Evolutionary conservation across 2,888 invertebrate genomes (phyloP).

Genomic region (Ophonus ardosiacus): DNA sequence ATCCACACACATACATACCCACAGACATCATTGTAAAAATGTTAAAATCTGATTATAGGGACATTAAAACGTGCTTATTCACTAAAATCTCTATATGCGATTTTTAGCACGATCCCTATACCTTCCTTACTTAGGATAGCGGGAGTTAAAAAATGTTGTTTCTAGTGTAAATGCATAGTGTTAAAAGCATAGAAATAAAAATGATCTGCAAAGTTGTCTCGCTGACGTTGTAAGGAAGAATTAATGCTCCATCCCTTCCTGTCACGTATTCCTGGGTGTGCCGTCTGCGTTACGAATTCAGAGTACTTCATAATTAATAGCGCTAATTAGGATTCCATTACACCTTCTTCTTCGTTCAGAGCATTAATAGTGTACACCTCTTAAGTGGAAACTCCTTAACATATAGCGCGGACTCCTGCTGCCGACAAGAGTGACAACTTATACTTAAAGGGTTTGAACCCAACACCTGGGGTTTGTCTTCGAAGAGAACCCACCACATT

Average conservation of each 20-base stretch:
- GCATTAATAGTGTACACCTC: conserved; percentile 64
- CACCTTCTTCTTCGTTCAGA: conserved; percentile 61
- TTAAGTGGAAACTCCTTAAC: conserved; percentile 63
- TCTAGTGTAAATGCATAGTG: background rate
- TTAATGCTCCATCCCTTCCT: background rate
- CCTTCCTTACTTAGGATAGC: too few species aligned
- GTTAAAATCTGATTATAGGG: too few species aligned
- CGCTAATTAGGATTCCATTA: conserved; percentile 64
- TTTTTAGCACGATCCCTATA: too few species aligned
- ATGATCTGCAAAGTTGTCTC: background rate
- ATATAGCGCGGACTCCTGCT: conserved; percentile 39
- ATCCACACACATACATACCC: too few species aligned
- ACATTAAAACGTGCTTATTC: too few species aligned
- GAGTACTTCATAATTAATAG: conserved; percentile 64
- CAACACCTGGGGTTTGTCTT: conserved; percentile 16
- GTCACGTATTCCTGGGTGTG: conserved; percentile 55
- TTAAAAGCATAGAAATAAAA: background rate
- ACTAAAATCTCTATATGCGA: too few species aligned
- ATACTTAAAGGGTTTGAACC: conserved; percentile 36
- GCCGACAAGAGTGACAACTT: conserved; percentile 14
- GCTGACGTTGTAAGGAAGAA: background rate
- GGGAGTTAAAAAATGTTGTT: background rate
- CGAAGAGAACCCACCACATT: background rate
- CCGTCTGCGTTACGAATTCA: conserved; percentile 59
- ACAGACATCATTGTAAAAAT: too few species aligned